phyloP scores from a whole-genome alignment of 2,797 vertebrate species.

The Lagodon rhomboides region DNA sequence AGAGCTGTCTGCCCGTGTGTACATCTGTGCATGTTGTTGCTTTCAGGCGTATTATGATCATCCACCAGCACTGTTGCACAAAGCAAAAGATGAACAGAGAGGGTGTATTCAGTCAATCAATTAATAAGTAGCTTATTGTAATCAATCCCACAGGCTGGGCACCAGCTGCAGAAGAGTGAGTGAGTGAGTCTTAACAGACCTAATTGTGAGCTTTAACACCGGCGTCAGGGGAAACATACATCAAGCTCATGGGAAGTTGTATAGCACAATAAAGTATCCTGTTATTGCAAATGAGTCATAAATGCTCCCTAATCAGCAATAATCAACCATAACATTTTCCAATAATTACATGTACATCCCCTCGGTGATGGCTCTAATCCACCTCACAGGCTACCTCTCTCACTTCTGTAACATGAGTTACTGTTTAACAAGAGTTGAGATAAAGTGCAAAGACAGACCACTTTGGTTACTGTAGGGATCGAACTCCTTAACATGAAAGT shows the following conservation, averaged over 20 bases:
- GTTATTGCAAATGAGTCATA: conserved; percentile 42
- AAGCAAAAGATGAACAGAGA: conserved; percentile 25
- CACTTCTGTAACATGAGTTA: conserved; percentile 45
- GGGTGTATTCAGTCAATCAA: conserved; percentile 61
- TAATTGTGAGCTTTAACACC: conserved; percentile 38
- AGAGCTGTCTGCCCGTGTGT: conserved; percentile 13
- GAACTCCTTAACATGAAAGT: neutral
- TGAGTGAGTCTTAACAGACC: conserved; percentile 53
- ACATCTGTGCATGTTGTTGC: conserved; percentile 16
- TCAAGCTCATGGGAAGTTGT: conserved; percentile 23
- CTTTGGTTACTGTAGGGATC: conserved; percentile 21
- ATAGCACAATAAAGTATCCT: conserved; percentile 15
- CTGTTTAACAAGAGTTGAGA: conserved; percentile 71
- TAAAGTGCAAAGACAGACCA: conserved; percentile 36
- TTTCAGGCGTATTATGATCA: conserved; percentile 19
- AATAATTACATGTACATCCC: conserved; percentile 38
- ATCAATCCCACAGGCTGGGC: conserved; percentile 71
- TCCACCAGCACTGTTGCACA: conserved; percentile 27
- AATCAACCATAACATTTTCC: conserved; percentile 40
- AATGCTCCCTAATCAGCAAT: conserved; percentile 50
- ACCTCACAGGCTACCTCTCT: conserved; percentile 13
- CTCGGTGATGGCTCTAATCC: conserved; percentile 9
- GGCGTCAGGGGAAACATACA: conserved; percentile 41
- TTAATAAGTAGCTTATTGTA: conserved; percentile 70
- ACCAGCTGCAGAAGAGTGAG: conserved; percentile 64